Evolutionary conservation across 2,113 vertebrate species (phyloP).

Genomic region (Oryzias celebensis): DNA sequence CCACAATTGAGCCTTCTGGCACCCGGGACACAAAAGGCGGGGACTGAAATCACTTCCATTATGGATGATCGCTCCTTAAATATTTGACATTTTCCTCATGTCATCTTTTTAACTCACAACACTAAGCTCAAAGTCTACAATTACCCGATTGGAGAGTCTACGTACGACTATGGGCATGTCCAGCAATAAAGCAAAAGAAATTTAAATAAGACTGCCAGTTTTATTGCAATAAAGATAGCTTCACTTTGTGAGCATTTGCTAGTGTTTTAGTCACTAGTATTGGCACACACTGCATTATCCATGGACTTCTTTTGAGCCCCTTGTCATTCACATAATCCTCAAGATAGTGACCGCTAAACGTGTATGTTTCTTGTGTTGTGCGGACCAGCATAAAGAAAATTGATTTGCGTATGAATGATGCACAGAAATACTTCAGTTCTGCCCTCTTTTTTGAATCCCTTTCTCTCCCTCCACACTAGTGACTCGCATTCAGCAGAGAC

Average conservation of each 20-base stretch:
- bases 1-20: constrained; percentile 18
- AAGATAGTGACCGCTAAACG: constrained; percentile 21
- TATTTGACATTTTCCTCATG: constrained; percentile 40
- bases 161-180: background rate
- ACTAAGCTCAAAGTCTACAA: constrained; percentile 28
- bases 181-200: background rate
- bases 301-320: constrained; percentile 26
- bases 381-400: constrained; percentile 27
- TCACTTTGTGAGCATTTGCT: too few relatives aligned
- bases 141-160: constrained; percentile 30
- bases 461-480: constrained; percentile 13
- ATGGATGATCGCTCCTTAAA: constrained; percentile 29
- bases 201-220: too few relatives aligned
- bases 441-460: constrained; percentile 24
- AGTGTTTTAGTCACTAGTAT: too few relatives aligned
- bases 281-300: background rate
- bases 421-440: constrained; percentile 21
- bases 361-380: constrained; percentile 3
- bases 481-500: constrained; percentile 47
- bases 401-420: constrained; percentile 40
- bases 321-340: constrained; percentile 45
- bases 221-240: too few relatives aligned
- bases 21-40: constrained; percentile 14
- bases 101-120: constrained; percentile 27
- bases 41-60: constrained; percentile 38